Evolutionary conservation across 2,113 vertebrate genomes (phyloP), one percentile per base, ranked within the genome.

Genomic region (Martes martes): DNA sequence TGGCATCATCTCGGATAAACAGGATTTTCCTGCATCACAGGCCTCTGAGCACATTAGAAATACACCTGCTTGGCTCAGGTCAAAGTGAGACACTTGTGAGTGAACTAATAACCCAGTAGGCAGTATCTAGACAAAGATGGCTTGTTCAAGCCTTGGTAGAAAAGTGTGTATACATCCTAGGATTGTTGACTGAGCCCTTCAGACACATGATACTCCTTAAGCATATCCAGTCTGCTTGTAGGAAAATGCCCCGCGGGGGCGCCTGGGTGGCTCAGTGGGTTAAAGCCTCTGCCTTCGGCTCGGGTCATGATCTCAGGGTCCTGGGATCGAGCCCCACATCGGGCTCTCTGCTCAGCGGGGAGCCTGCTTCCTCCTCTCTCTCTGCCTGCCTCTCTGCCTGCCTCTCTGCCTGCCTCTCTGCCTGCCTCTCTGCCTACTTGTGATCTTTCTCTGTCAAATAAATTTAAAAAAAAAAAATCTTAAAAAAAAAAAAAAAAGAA

Each of bases 21-120:
- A 98, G 97, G 96, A 95, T 98, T 99, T 98, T 98, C 97, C 96
- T 98, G 98, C 15, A n/a, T 98, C 96, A 74, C 82, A 74, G 79
- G 74, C 80, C 97, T 95, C 88, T 42, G 89, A 96, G 33, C 73
- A 91, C 96, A 81, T 95, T 97, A 71, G 97, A 98, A 76, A 59
- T 96, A 95, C 26, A 98, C 74, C 89, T 96, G 19, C 67, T 36
- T 16, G 28, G 65, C 73, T 97, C 10, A 28, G 63, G 96, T 92
- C 96, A 97, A 55, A 97, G 81, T 89, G 97, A 97, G 76, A 74
- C 0, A 0, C 96, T 96, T 73, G 73, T 87, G 83, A 97, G 82
- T 91, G 39, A 74, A 96, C 31, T 71, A 93, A 69, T 87, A 96
- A 33, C 84, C 92, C 31, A 9, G 88, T 45, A 93, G 67, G 89